Evolutionary conservation across 2,113 vertebrate genomes (phyloP).

Genomic region (Pterophyllum scalare): DNA sequence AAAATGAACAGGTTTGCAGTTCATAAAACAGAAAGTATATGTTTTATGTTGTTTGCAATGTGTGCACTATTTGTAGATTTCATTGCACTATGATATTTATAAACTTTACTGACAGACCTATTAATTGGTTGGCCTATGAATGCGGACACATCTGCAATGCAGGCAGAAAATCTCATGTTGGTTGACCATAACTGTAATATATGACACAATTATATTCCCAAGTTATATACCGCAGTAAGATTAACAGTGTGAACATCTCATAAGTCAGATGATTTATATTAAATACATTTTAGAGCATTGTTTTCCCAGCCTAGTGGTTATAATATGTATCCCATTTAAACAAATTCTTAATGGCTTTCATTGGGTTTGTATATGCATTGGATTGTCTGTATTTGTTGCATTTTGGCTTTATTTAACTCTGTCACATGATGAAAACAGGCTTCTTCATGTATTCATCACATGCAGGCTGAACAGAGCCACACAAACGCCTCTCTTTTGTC

Average conservation of each 20-base stretch:
- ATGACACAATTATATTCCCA: background rate
- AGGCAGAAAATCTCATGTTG: constrained; percentile 11
- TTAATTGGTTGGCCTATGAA: constrained; percentile 1
- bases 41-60: background rate
- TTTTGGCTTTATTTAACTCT: constrained; percentile 12
- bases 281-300: constrained; percentile 15
- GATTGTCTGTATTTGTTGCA: background rate
- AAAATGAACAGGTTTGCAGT: background rate
- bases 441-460: constrained; percentile 37
- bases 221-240: background rate
- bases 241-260: constrained; percentile 9
- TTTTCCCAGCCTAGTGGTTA: background rate
- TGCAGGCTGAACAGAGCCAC: constrained; percentile 21
- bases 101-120: background rate
- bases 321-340: constrained; percentile 13
- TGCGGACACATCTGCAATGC: constrained; percentile 14
- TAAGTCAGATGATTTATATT: constrained; percentile 35
- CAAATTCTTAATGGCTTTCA: background rate
- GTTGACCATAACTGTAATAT: constrained; percentile 14
- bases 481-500: constrained; percentile 32
- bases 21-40: constrained; percentile 5
- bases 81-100: background rate
- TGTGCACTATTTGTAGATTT: constrained; percentile 9
- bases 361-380: background rate
- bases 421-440: constrained; percentile 33